Evolutionary conservation across 30 jellyfish, hydroid and myxozoan species (phyloP), one percentile per base, ranked within the genome.

Genomic region (Catostylus mosaicus): DNA sequence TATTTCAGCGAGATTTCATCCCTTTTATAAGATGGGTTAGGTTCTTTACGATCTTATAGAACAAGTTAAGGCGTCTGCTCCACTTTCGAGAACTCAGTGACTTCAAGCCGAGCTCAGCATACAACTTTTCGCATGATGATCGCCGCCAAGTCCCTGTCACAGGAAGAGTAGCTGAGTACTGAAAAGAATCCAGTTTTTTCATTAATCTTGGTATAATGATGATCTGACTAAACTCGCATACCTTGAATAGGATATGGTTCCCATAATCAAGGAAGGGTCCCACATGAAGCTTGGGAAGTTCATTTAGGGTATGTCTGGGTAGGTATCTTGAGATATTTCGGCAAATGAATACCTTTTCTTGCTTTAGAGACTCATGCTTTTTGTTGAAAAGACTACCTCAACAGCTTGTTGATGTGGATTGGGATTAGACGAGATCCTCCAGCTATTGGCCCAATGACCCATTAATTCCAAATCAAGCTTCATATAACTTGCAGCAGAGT

Each of bases 241-340:
- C 54, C 14, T 40, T 40, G 54, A 14, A 40, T 40, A 14, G 54
- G 54, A 40, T 40, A 40, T 40, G 54, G 54, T 40, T 40, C 57
- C 83, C 83, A 43, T 70, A 70, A 47, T 70, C 57, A 26, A 70
- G 67, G 45, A 1, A 22, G 38, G 66, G 83, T 45, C 67, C 26
- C 46, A 70, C 83, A 38, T 70, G 45, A 30, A 36, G 83, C 67
- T 37, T 70, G 68, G 37, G 38, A 1, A 70, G 43, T 23, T 70
- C 83, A 70, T 65, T 65, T 33, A 29, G 57, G 78, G 56, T 65
- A 65, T 65, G 78, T 30, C 78, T 65, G 24, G 78, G 83, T 46
- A 70, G 83, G n/a, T 70, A 70, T 70, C 46, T 47, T 27, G 83
- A 70, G 67, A 45, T 30, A 38, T 38, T 45, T 65, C 32, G 38